Evolutionary conservation across 2,888 invertebrate species (phyloP), one percentile per base, ranked within the genome.

Genomic region (Agonum fuliginosum): DNA sequence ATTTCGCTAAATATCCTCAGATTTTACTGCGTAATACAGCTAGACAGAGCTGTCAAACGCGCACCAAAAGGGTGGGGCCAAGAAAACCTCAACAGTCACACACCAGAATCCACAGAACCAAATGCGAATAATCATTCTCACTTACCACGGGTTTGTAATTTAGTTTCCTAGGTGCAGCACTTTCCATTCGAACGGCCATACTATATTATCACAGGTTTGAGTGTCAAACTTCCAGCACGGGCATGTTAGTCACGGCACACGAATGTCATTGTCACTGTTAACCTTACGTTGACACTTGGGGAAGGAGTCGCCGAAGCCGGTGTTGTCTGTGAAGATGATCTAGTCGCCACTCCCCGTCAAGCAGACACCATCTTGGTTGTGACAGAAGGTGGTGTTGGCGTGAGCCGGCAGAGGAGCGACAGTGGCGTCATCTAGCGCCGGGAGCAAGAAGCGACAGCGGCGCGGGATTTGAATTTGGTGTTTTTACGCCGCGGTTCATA

Each of bases 161-260:
- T 80, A 87, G 83, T 82, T 87, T 87, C 82, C 87, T 85, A 79
- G 85, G 85, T 78, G 85, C 84, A 80, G 86, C 85, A 83, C 86
- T 87, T 83, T 87, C 87, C 87, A 87, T 86, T 82, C 87, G 86
- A 82, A 87, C 86, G 81, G 87, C 87, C 87, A 87, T 87, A 80
- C 80, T 84, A 80, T 30, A 37, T 73, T 73, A 73, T 73, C 73
- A 73, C 73, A 73, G 73, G 22, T 73, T 17, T 41, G 17, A 22
- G 12, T 10, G 27, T 54, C 24, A 77, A 41, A 54, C 54, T 70
- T 43, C 30, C 69, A 77, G 30, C 77, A 77, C 54, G n/a, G n/a
- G n/a, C n/a, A n/a, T n/a, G n/a, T 41, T 27, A 54, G 19, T 17
- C 76, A 77, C 77, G 54, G 17, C 70, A 77, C 69, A 22, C 12